Percentiles rank a stretch among this genome's conserved stretches.
phyloP scores from a whole-genome alignment of 2,888 invertebrate genomes.

The Pollenia griseotomentosa region DNA sequence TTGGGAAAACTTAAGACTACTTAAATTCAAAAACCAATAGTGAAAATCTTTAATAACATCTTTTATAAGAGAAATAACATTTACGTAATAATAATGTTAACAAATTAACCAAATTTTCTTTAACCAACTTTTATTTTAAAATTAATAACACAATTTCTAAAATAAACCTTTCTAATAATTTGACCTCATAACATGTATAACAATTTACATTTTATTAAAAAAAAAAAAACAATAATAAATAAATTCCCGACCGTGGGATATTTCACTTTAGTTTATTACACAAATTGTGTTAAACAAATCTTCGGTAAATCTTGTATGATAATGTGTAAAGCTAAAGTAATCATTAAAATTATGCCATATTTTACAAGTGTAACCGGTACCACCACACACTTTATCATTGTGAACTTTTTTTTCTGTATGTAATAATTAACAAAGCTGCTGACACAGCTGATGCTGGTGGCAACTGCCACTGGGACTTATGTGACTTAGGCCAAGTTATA shows the following conservation, averaged over 20 bases:
- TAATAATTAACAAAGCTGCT: slow-evolving; percentile 39
- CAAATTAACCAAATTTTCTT: too few species aligned
- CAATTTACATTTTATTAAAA: not conserved
- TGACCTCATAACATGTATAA: slow-evolving; percentile 26
- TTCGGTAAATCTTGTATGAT: slow-evolving; percentile 19
- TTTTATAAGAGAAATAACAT: too few species aligned
- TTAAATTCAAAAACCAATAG: too few species aligned
- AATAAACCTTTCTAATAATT: slow-evolving; percentile 18
- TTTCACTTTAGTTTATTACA: not conserved
- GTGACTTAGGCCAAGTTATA: not conserved
- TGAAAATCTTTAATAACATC: too few species aligned
- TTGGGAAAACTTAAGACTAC: too few species aligned
- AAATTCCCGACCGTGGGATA: not conserved
- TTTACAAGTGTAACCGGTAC: not conserved
- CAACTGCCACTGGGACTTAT: not conserved
- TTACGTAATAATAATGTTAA: too few species aligned
- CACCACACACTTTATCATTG: not conserved
- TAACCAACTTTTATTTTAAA: too few species aligned
- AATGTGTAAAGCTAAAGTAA: slow-evolving; percentile 17
- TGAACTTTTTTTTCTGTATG: not conserved
- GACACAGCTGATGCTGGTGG: slow-evolving; percentile 11
- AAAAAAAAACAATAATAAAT: not conserved
- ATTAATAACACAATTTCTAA: not conserved
- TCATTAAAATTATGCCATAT: slow-evolving; percentile 56
- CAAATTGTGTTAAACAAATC: slow-evolving; percentile 25